Evolutionary conservation across 2,888 invertebrate species (phyloP), one percentile per base, ranked within the genome.

Genomic region (Ptycholaimellus sp.): DNA sequence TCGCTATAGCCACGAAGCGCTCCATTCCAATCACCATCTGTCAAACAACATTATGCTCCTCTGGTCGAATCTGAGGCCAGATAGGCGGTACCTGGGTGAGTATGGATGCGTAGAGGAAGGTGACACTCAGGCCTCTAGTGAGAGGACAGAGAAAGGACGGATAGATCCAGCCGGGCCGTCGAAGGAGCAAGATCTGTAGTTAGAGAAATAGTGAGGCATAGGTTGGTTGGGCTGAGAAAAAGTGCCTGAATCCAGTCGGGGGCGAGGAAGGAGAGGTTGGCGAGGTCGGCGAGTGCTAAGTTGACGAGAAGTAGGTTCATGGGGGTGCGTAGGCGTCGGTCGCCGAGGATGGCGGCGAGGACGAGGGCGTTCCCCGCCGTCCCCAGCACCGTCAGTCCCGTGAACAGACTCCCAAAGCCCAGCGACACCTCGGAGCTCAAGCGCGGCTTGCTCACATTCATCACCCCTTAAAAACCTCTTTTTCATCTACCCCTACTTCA

Each of bases 91-190:
- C 53, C 40, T 62, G 52, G 2, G 60, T 58, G 35, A 62, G 50
- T 11, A 63, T 59, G 20, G 62, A 62, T 5, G 59, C 55, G 42
- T 61, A 62, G 5, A 62, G 55, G 21, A 58, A 54, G 32, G 54
- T 52, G 21, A 59, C 58, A 39, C 62, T 51, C 2, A 57, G 44
- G 41, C 56, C 61, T 13, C 62, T 49, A 32, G 60, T 45, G 13
- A 54, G 37, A 33, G 56, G 58, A 41, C 63, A 63, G 4, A 53
- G 36, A 3, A 46, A 33, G 4, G 30, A 37, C 1, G 49, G 49
- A 5, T 48, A 42, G 2, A 49, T 30, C 49, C 49, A 49, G 3
- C 44, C 46, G 11, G 40, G 38, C n/a, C n/a, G n/a, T n/a, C n/a
- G n/a, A n/a, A n/a, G n/a, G n/a, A n/a, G n/a, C n/a, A n/a, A n/a